These are phyloP conservation scores for Craseonycteris thonglongyai DNA, from an alignment of 2,113 vertebrate species.

Conservation along the genomic window DNA sequence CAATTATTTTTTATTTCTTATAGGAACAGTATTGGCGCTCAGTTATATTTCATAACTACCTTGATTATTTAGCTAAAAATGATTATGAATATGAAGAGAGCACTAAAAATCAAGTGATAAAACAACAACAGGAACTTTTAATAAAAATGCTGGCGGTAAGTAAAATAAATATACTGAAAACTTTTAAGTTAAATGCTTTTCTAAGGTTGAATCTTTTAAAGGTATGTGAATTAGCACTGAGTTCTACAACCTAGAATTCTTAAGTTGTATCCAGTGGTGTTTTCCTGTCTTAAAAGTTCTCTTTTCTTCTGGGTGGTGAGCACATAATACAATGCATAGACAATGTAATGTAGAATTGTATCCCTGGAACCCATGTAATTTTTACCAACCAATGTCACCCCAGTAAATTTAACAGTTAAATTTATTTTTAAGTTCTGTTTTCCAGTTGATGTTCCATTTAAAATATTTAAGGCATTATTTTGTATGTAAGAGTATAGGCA, in stretches of 20 bases:
- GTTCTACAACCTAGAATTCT: not conserved
- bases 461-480: not conserved
- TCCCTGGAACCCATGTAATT: too few species aligned
- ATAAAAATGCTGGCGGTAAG: slow-evolving; percentile 99
- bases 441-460: not conserved
- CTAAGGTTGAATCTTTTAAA: slow-evolving; percentile 21
- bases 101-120: slow-evolving; percentile 81
- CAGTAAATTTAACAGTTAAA: too few species aligned
- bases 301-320: too few species aligned
- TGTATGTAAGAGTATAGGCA: not conserved
- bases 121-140: slow-evolving; percentile 93
- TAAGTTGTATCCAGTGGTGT: not conserved
- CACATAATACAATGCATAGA: too few species aligned
- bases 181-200: not conserved
- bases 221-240: not conserved
- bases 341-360: too few species aligned
- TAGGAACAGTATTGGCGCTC: slow-evolving; percentile 98
- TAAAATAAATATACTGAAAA: slow-evolving; percentile 50
- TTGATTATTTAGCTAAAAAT: slow-evolving; percentile 87
- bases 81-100: slow-evolving; percentile 89
- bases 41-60: slow-evolving; percentile 87
- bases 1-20: not conserved
- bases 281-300: not conserved
- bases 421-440: not conserved
- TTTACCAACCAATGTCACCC: too few species aligned